phyloP scores from a whole-genome alignment of 2,888 invertebrate species.

The Acrobasis suavella region DNA sequence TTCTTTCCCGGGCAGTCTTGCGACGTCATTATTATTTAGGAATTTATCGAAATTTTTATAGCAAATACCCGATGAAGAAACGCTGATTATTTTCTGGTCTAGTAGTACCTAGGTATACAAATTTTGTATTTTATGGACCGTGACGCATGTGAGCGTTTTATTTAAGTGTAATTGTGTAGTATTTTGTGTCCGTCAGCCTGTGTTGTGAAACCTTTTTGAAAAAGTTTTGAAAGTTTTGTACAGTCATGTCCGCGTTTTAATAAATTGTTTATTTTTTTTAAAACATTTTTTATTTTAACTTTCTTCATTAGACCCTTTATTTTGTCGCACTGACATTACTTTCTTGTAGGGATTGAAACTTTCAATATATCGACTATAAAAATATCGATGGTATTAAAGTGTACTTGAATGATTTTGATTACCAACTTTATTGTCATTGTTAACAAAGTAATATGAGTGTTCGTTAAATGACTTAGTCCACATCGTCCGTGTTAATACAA shows the following conservation, averaged over 20 bases:
- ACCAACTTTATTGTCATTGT: too few relatives aligned
- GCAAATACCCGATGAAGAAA: conserved; percentile 65
- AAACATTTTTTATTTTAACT: neutral
- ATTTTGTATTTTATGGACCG: conserved; percentile 33
- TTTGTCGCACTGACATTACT: too few relatives aligned
- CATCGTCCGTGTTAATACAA: too few relatives aligned
- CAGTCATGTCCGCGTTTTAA: conserved; percentile 55
- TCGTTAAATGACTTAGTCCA: too few relatives aligned
- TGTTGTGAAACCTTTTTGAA: conserved; percentile 54
- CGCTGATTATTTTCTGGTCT: neutral
- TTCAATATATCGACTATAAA: too few relatives aligned
- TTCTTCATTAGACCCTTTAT: too few relatives aligned
- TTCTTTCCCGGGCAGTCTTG: conserved; percentile 64
- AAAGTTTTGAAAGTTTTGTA: conserved; percentile 49
- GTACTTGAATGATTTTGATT: too few relatives aligned
- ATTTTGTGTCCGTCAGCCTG: conserved; percentile 46
- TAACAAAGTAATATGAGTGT: too few relatives aligned
- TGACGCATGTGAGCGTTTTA: conserved; percentile 45
- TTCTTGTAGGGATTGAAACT: too few relatives aligned
- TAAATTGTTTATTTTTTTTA: conserved; percentile 48
- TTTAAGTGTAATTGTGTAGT: conserved; percentile 73
- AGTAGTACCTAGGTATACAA: neutral
- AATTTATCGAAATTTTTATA: conserved; percentile 52
- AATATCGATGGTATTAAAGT: too few relatives aligned
- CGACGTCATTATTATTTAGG: conserved; percentile 44